A percentile compares a stretch with the other conserved stretches of the same genome.
Conservation (phyloP, 2,113 vertebrate genomes). For the Turnix velox region DNA sequence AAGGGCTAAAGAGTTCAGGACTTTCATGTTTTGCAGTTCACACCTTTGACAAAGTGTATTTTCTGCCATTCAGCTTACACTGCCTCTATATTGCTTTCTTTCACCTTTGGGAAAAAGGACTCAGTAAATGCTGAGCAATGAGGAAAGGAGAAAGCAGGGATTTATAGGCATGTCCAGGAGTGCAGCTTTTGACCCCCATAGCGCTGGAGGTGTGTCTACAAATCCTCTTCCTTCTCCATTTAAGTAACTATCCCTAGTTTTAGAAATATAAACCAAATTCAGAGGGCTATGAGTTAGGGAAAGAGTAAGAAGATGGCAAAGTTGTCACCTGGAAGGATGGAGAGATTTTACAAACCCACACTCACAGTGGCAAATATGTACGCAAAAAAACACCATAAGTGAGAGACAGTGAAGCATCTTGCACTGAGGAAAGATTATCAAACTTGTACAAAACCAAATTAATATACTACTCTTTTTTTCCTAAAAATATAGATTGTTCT, state of each 20-base stretch:
- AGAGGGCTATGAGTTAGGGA: neutral
- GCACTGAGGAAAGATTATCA: neutral
- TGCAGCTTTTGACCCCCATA: neutral
- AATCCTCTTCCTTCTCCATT: neutral
- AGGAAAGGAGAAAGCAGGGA: neutral
- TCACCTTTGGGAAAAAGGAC: neutral
- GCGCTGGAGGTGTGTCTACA: neutral
- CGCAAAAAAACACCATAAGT: neutral
- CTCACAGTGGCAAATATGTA: neutral
- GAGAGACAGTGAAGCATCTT: neutral
- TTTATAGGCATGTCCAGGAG: neutral
- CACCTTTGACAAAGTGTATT: neutral
- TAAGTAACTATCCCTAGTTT: neutral
- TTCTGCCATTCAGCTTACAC: neutral
- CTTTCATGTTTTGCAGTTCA: neutral
- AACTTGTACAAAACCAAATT: neutral
- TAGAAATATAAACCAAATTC: neutral
- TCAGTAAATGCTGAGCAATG: neutral
- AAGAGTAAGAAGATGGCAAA: neutral
- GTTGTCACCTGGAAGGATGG: neutral
- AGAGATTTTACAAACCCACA: neutral
- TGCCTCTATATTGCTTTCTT: neutral
- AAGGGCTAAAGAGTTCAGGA: neutral
- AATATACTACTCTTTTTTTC: neutral
- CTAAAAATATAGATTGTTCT: fast-evolving